Percentiles rank a stretch among this genome's conserved stretches.
Conservation (phyloP, 2,113 vertebrate genomes). For the Anarhynchus alexandrinus region DNA sequence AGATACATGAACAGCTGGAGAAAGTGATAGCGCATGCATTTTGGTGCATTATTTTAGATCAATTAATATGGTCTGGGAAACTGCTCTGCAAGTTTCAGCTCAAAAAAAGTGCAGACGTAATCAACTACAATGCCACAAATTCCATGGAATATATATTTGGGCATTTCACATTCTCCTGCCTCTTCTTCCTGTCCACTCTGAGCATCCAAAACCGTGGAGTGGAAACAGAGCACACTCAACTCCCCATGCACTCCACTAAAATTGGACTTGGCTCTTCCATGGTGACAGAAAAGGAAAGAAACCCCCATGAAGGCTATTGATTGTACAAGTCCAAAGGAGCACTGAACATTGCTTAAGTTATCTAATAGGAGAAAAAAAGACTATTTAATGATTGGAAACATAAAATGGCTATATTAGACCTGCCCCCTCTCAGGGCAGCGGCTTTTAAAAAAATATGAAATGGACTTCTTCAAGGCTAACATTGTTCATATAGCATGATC, state of each 20-base stretch:
- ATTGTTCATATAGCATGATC: neutral
- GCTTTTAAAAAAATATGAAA: neutral
- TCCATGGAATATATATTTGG: neutral
- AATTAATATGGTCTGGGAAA: neutral
- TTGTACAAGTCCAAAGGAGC: neutral
- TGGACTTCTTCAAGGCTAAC: neutral
- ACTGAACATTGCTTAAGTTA: neutral
- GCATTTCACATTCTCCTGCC: neutral
- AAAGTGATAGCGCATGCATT: fast-evolving
- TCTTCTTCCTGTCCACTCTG: neutral
- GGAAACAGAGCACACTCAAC: neutral
- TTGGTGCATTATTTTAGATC: neutral
- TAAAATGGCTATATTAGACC: neutral
- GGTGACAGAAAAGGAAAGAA: neutral
- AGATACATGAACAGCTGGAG: neutral
- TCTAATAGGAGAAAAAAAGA: neutral
- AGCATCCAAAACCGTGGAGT: fast-evolving
- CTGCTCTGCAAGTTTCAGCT: neutral
- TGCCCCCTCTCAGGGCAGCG: neutral
- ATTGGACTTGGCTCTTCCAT: neutral
- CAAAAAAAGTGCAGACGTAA: neutral
- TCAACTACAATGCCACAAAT: neutral
- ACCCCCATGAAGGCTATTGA: neutral
- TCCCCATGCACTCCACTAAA: neutral
- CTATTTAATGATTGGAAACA: neutral